Base-by-base conservation (phyloP, 2,888 invertebrate genomes). In the Bimastos eiseni region DNA sequence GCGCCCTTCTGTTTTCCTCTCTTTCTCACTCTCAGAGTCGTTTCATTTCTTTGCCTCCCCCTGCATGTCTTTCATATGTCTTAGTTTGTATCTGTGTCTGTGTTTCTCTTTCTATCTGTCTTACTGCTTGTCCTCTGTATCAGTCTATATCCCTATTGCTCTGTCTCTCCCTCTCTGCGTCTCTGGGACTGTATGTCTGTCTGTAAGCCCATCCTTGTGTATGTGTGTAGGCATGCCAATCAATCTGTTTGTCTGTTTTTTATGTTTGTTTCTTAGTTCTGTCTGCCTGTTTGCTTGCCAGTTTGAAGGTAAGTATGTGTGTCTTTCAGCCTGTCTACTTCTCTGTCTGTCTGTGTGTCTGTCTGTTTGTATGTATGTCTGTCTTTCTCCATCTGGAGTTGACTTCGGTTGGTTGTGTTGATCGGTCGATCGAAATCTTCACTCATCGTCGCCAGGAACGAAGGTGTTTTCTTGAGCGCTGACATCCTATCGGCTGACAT, bases 361-460 rank as follows among this genome's bases (percentile, higher is more conserved):
- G 11, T 70, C 30, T 70, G 55, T n/a, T n/a, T 30, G 30, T 70
- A 30, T 70, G 70, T 70, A 8, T 70, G 70, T n/a, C 70, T 70
- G 11, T 70, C 30, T 70, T 24, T n/a, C n/a, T 13, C 17, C 70
- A 11, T 70, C 70, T 70, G 70, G 70, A n/a, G 70, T 70, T 70
- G 70, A 70, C 70, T 70, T n/a, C 70, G 13, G 24, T 70, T 70
- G 70, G 70, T 70, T 70, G 70, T 11, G 70, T 11, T 70, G 70
- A 70, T 70, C 70, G 70, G 70, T 70, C 70, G 70, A 70, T 70
- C 70, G n/a, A n/a, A 70, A 70, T 70, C 70, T 70, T 70, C 70
- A 6, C 70, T 70, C 70, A 70, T 70, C 70, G 70, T 70, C 70
- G n/a, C 70, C 30, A 70, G 70, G 70, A 70, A n/a, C 70, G n/a